Evolutionary conservation across 1,140 invertebrate genomes (phyloP), one percentile per base, ranked within the genome.

Genomic region (Saccostrea echinata): DNA sequence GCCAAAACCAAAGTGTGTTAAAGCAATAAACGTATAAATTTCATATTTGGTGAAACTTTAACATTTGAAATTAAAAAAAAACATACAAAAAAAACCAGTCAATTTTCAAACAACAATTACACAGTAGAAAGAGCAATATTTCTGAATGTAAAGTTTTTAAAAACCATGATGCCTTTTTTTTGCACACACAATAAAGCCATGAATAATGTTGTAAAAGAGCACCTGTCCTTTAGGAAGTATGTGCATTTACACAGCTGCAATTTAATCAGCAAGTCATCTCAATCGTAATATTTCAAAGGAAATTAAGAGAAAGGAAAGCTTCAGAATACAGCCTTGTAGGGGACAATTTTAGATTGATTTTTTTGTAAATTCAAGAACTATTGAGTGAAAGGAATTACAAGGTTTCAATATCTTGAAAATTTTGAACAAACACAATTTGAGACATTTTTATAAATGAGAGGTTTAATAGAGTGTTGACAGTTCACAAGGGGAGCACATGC

Each of bases 331-430:
- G 8, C 68, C 68, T 33, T 76, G 68, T 30, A 33, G 68, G 68
- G 68, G 68, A 27, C 30, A 16, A 12, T 33, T 43, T 76, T 24
- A 76, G 30, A 76, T 76, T 76, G 68, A 76, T 76, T 76, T 76
- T 27, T 61, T 43, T 76, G 11, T 16, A 76, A 30, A 76, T 76
- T 76, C 68, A 76, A 76, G 68, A 76, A 76, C 68, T 76, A 18
- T 76, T 76, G 68, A 76, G 68, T 76, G 68, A 76, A 76, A 76
- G 68, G 68, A 76, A 30, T 76, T 76, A 35, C 68, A 76, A 76
- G 68, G 68, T 27, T 76, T 76, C 68, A 76, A 76, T 76, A 76
- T 76, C 68, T 35, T 76, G 12, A 76, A 76, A 61, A 35, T 30
- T 30, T 76, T 76, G 68, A 76, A 76, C 68, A 76, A 76, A 76